phyloP scores from a whole-genome alignment of 2,888 invertebrate genomes.

The Acrobasis consociella region DNA sequence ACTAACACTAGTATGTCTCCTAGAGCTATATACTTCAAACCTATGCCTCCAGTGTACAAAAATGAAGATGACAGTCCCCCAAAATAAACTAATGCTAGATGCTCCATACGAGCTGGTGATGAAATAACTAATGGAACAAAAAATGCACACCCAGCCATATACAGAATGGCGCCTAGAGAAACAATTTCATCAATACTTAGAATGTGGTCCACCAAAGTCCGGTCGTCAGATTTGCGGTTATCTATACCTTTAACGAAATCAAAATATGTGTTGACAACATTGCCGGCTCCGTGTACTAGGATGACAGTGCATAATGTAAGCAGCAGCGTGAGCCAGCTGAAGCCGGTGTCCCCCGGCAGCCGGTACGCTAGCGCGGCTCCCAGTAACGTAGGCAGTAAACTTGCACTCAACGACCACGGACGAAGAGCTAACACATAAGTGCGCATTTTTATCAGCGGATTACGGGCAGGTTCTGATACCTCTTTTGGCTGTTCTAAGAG shows the following conservation, averaged over 20 bases:
- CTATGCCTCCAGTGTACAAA: constrained; percentile 98
- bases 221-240: constrained; percentile 95
- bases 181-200: constrained; percentile 88
- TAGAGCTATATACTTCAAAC: constrained; percentile 96
- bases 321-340: constrained; percentile 90
- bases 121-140: constrained; percentile 89
- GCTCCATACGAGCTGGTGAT: constrained; percentile 97
- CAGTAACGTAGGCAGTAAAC: constrained; percentile 94
- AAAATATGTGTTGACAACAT: constrained; percentile 97
- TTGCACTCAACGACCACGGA: constrained; percentile 97
- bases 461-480: constrained; percentile 55
- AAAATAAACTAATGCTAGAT: constrained; percentile 96
- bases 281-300: constrained; percentile 97
- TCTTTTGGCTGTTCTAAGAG: constrained; percentile 73
- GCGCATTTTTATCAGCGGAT: constrained; percentile 92
- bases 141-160: constrained; percentile 92
- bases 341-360: constrained; percentile 87
- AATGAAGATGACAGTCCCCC: constrained; percentile 97
- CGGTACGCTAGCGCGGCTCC: constrained; percentile 96
- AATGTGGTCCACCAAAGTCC: constrained; percentile 96
- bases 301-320: constrained; percentile 93
- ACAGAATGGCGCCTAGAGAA: constrained; percentile 93
- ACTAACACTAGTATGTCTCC: constrained; percentile 96
- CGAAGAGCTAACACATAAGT: constrained; percentile 94
- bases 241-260: constrained; percentile 97